A percentile compares a stretch with the other conserved stretches of the same genome.
phyloP scores from a whole-genome alignment of 92 coral and sea anemone species.

The Epizoanthus rinbou region DNA sequence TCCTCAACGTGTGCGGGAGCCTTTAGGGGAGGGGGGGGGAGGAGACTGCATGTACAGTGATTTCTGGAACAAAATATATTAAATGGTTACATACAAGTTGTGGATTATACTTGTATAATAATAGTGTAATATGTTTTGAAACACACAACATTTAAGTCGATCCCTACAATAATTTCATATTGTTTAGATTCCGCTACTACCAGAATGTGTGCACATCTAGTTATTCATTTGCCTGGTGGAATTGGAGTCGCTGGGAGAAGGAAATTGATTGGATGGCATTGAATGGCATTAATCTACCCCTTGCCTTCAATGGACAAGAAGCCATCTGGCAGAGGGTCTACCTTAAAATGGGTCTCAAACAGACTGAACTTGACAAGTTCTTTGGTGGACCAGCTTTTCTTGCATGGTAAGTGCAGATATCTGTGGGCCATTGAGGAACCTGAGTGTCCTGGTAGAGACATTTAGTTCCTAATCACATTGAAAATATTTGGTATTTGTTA shows the following conservation, averaged over 20 bases:
- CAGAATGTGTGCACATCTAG: conserved; percentile 66
- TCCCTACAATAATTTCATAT: too few species aligned
- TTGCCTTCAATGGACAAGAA: conserved; percentile 65
- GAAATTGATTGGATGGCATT: conserved; percentile 69
- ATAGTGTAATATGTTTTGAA: neutral
- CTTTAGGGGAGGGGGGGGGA: neutral
- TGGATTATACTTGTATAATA: too few species aligned
- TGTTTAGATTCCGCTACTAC: conserved; percentile 55
- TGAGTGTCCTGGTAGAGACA: too few species aligned
- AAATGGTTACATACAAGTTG: too few species aligned
- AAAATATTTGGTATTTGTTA: too few species aligned
- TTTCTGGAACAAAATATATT: too few species aligned
- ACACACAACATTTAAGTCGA: too few species aligned
- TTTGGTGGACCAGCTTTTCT: conserved; percentile 63
- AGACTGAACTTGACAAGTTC: conserved; percentile 46
- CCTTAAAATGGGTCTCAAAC: conserved; percentile 52
- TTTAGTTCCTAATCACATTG: too few species aligned
- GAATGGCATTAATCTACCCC: conserved; percentile 64
- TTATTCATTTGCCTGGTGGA: conserved; percentile 65
- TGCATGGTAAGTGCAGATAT: conserved; percentile 45
- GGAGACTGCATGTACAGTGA: too few species aligned
- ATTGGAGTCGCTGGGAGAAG: conserved; percentile 59
- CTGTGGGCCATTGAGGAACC: too few species aligned
- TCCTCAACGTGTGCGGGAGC: too few species aligned
- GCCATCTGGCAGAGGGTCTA: conserved; percentile 61